These are phyloP conservation scores for Drosophila paramelanica DNA, from an alignment of 2,888 invertebrate genomes.

Conservation along the genomic window DNA sequence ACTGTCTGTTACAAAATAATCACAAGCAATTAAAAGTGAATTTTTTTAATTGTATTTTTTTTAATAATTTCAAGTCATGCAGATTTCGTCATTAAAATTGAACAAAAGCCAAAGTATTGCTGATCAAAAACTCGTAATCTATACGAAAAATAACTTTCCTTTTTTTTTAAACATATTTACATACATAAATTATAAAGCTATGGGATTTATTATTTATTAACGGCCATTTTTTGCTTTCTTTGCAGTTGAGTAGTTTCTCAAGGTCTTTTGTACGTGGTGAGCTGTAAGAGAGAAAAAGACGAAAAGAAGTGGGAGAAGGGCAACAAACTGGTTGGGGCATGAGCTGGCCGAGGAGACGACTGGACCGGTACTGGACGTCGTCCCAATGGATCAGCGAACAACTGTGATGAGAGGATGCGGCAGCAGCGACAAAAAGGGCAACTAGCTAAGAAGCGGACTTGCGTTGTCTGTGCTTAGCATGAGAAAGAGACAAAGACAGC, in stretches of 20 bases:
- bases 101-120: constrained; percentile 10
- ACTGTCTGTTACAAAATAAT: no score
- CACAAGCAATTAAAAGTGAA: background rate
- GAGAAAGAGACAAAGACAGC: constrained; percentile 58
- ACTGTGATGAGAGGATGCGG: constrained; percentile 54
- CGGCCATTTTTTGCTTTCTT: constrained; percentile 50
- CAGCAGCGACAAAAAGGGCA: constrained; percentile 39
- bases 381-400: constrained; percentile 59
- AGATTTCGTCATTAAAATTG: constrained; percentile 16
- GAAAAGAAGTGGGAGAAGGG: constrained; percentile 3
- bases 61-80: constrained; percentile 33
- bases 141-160: constrained; percentile 60
- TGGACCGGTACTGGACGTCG: constrained; percentile 46
- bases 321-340: constrained; percentile 63
- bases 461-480: constrained; percentile 61
- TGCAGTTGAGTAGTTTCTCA: constrained; percentile 78
- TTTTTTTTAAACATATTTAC: constrained; percentile 46
- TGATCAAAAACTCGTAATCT: constrained; percentile 7
- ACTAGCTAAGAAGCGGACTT: constrained; percentile 48
- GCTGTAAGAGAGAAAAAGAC: constrained; percentile 14
- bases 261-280: constrained; percentile 65
- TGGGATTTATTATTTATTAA: constrained; percentile 39
- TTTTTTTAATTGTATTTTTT: background rate
- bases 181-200: constrained; percentile 37
- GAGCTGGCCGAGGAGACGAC: constrained; percentile 60